A percentile compares a stretch with the other conserved stretches of the same genome.
These are phyloP conservation scores for Sebastiscus tertius DNA, from an alignment of 2,797 vertebrate species.

Conservation along the genomic window DNA sequence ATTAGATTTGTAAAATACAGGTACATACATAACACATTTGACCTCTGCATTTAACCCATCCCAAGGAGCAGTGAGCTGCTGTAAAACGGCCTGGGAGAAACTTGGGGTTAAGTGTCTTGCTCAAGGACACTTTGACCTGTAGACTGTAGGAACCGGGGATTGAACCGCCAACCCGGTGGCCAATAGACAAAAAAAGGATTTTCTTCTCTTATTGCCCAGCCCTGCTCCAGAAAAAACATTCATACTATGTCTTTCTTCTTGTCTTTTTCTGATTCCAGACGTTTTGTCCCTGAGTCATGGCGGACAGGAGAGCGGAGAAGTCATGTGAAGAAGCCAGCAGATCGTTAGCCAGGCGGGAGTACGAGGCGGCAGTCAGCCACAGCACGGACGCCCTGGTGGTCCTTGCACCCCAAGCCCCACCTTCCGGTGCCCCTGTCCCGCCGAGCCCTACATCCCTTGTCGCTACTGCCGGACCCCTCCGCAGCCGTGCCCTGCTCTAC, in stretches of 20 bases:
- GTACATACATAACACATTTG: too few species aligned
- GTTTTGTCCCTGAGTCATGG: constrained; percentile 99
- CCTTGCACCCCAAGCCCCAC: constrained; percentile 87
- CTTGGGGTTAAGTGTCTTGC: too few species aligned
- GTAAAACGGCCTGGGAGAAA: too few species aligned
- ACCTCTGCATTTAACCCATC: too few species aligned
- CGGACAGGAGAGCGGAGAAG: constrained; percentile 99
- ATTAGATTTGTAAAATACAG: too few species aligned
- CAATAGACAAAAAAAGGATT: background rate
- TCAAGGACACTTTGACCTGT: too few species aligned
- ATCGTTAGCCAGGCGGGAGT: constrained; percentile 95
- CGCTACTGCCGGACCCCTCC: constrained; percentile 83
- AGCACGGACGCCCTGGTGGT: constrained; percentile 95
- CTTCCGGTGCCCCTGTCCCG: constrained; percentile 77
- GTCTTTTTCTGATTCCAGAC: constrained; percentile 74
- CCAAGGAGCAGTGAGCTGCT: too few species aligned
- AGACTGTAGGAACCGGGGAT: too few species aligned
- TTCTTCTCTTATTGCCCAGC: background rate
- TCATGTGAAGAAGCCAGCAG: constrained; percentile 99
- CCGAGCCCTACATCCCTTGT: constrained; percentile 76
- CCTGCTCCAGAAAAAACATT: background rate
- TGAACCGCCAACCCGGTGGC: background rate
- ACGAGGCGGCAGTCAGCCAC: constrained; percentile 93
- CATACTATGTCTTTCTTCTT: background rate
- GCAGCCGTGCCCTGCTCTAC: constrained; percentile 93